phyloP scores from a whole-genome alignment of 1,140 invertebrate species.

The Drosophila pandora region DNA sequence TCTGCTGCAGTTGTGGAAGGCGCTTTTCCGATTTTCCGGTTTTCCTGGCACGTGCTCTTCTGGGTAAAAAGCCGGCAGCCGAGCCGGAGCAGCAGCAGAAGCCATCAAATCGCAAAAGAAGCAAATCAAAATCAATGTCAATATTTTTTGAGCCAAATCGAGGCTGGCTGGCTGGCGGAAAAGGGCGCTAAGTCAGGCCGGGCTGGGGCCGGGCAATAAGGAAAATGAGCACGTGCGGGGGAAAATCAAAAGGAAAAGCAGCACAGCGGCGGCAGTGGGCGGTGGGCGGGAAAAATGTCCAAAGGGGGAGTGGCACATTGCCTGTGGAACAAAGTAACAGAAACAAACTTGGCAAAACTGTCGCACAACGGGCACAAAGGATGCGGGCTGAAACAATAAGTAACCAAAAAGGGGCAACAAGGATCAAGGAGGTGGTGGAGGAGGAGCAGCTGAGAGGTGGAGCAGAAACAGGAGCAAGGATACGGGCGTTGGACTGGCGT shows the following conservation, averaged over 20 bases:
- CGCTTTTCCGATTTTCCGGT: neutral
- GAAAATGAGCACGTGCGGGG: conserved; percentile 61
- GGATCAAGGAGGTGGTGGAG: neutral
- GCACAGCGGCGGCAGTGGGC: no score
- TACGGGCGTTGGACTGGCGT: conserved; percentile 39
- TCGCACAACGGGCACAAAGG: conserved; percentile 49
- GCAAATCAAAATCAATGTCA: conserved; percentile 73
- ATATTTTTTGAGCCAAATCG: conserved; percentile 68
- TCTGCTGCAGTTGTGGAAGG: conserved; percentile 13
- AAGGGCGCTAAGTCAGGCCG: conserved; percentile 46
- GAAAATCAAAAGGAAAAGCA: conserved; percentile 11
- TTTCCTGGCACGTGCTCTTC: conserved; percentile 23
- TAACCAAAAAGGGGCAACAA: conserved; percentile 43
- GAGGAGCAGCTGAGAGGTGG: neutral
- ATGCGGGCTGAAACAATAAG: conserved; percentile 67
- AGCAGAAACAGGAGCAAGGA: neutral
- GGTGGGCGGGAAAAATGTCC: neutral
- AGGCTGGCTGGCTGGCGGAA: conserved; percentile 46
- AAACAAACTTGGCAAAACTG: conserved; percentile 43
- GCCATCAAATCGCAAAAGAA: conserved; percentile 49
- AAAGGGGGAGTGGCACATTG: neutral
- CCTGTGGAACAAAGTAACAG: conserved; percentile 6
- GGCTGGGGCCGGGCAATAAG: conserved; percentile 56
- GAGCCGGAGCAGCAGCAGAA: conserved; percentile 8
- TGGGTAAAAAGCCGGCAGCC: conserved; percentile 6